Percentiles rank a stretch among this genome's conserved stretches.
phyloP scores from a whole-genome alignment of 2,888 invertebrate genomes.

The Hololepta plana region DNA sequence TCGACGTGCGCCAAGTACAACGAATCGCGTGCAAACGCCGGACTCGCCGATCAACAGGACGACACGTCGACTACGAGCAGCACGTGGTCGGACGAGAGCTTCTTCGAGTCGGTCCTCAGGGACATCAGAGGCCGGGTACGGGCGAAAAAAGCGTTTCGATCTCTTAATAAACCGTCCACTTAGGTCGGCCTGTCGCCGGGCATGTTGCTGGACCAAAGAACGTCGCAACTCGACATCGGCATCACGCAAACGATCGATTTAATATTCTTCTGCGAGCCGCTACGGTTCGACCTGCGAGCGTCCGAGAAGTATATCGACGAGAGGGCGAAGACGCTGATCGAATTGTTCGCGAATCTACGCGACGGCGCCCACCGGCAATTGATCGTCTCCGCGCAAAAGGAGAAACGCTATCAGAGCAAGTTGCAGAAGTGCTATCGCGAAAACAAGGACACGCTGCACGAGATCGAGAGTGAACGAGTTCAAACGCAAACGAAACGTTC shows the following conservation, averaged over 20 bases:
- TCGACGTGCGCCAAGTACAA: conserved; percentile 9
- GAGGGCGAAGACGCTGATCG: conserved; percentile 6
- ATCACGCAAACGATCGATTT: conserved; percentile 9
- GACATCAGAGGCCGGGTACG: too few relatives aligned
- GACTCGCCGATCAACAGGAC: not conserved
- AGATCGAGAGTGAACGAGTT: conserved; percentile 24
- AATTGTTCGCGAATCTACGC: too few relatives aligned
- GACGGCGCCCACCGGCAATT: conserved; percentile 27
- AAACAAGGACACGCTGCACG: conserved; percentile 24
- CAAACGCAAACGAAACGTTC: too few relatives aligned
- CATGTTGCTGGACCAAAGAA: too few relatives aligned
- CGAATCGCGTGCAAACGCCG: conserved; percentile 1
- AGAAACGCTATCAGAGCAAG: conserved; percentile 28
- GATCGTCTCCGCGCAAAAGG: conserved; percentile 30
- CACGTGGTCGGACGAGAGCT: too few relatives aligned
- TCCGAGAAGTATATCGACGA: conserved; percentile 6
- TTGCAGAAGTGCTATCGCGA: conserved; percentile 28
- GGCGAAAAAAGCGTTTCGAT: too few relatives aligned
- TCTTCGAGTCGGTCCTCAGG: too few relatives aligned
- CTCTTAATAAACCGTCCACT: too few relatives aligned
- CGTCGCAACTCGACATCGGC: conserved; percentile 6
- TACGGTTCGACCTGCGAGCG: conserved; percentile 4
- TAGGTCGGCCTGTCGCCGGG: too few relatives aligned
- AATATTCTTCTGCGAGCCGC: conserved; percentile 6
- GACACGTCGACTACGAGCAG: too few relatives aligned